Percentiles rank a stretch among this genome's conserved stretches.
Conservation (phyloP, 1,140 invertebrate species). For the Drosophila burlai region DNA sequence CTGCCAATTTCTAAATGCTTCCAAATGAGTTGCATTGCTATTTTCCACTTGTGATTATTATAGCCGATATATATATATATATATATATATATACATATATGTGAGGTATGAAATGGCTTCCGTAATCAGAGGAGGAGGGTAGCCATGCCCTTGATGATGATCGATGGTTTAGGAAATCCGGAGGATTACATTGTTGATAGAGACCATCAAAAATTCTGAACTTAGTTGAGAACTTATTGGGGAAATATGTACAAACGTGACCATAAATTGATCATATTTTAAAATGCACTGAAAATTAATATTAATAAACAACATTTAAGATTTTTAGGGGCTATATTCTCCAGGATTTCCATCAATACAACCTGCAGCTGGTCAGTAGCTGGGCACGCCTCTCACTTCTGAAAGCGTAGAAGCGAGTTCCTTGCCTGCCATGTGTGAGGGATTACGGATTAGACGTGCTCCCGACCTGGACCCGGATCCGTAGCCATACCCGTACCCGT, state of each 20-base stretch:
- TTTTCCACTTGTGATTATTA: constrained; percentile 34
- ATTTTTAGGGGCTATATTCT: neutral
- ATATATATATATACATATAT: constrained; percentile 17
- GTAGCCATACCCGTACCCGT: neutral
- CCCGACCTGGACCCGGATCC: constrained; percentile 1
- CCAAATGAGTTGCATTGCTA: constrained; percentile 62
- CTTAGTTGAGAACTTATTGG: neutral
- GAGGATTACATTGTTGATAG: neutral
- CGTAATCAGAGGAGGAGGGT: constrained; percentile 30
- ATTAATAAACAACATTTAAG: neutral
- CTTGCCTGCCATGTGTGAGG: constrained; percentile 51
- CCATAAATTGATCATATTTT: neutral
- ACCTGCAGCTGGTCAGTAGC: constrained; percentile 3
- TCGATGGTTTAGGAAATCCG: neutral
- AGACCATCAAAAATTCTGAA: neutral
- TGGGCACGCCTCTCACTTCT: neutral
- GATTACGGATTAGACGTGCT: constrained; percentile 45
- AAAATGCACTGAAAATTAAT: neutral
- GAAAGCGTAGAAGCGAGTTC: neutral
- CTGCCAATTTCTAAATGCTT: constrained; percentile 62
- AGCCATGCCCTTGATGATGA: constrained; percentile 37
- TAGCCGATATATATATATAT: neutral
- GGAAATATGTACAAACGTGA: no score
- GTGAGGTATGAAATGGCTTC: constrained; percentile 31
- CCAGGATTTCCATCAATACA: neutral